phyloP scores from a whole-genome alignment of 2,113 vertebrate species.

The Charina bottae region DNA sequence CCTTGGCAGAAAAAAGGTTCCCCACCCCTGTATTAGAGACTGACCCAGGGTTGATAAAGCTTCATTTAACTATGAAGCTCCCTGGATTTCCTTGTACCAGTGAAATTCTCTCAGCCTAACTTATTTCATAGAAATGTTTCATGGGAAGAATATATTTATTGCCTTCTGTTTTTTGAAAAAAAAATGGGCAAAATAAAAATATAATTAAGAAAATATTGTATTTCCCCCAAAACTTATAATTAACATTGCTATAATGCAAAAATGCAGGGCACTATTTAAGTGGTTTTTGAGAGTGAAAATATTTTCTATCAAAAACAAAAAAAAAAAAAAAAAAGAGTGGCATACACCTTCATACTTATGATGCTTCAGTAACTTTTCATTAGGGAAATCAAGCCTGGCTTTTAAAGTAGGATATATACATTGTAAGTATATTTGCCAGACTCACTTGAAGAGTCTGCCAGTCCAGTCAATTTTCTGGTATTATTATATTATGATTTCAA shows the following conservation, averaged over 20 bases:
- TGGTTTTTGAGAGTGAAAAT: background rate
- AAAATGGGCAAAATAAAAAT: background rate
- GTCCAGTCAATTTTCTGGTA: background rate
- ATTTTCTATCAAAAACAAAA: background rate
- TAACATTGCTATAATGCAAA: background rate
- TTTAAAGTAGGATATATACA: background rate
- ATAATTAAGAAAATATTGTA: background rate
- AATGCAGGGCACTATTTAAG: conserved; percentile 23
- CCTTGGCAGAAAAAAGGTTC: no score
- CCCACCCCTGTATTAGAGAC: background rate
- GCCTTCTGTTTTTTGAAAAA: background rate
- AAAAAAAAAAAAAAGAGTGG: background rate
- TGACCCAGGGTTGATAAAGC: background rate
- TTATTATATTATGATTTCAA: no score
- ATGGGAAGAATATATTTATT: background rate
- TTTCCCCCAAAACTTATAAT: background rate
- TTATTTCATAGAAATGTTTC: background rate
- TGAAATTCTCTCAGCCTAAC: background rate
- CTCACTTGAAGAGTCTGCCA: background rate
- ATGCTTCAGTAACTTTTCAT: rapidly evolving
- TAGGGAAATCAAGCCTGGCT: background rate
- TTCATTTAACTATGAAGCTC: background rate
- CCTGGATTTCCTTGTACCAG: background rate
- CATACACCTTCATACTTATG: background rate
- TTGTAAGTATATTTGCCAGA: background rate